These are phyloP conservation scores for Drosophila tanythrix DNA, from an alignment of 2,888 invertebrate species.

Conservation along the genomic window DNA sequence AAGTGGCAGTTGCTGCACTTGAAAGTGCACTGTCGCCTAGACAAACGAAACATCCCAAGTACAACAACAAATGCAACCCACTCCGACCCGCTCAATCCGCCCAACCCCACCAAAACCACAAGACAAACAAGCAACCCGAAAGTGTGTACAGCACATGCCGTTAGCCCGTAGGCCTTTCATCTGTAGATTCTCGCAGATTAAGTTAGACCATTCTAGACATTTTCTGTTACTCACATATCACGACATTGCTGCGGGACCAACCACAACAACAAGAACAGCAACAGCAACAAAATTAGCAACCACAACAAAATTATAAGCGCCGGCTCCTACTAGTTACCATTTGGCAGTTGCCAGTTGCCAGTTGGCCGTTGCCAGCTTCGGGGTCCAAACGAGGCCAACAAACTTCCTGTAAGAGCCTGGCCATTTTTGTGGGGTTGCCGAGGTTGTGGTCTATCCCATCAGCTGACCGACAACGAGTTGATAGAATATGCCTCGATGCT, in stretches of 20 bases:
- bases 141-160: constrained; percentile 26
- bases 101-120: constrained; percentile 1
- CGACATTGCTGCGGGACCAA: constrained; percentile 60
- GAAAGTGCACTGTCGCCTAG: constrained; percentile 20
- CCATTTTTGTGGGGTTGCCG: constrained; percentile 10
- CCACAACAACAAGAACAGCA: constrained; percentile 22
- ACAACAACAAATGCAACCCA: not conserved
- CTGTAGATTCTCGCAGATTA: constrained; percentile 16
- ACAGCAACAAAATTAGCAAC: constrained; percentile 29
- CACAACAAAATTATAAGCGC: constrained; percentile 40
- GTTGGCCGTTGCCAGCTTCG: constrained; percentile 11
- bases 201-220: constrained; percentile 23
- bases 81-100: not conserved
- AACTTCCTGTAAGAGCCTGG: constrained; percentile 30
- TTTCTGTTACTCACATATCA: constrained; percentile 48
- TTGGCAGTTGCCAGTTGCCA: not conserved
- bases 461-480: constrained; percentile 45
- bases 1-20: constrained; percentile 35
- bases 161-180: constrained; percentile 11
- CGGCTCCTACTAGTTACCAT: constrained; percentile 11
- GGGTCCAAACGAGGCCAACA: constrained; percentile 32
- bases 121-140: constrained; percentile 1
- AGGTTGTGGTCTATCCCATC: constrained; percentile 46
- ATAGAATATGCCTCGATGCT: constrained; percentile 15
- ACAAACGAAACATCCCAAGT: constrained; percentile 6